Percentiles rank a stretch among this genome's conserved stretches.
Evolutionary conservation across 2,797 vertebrate genomes (phyloP).

Genomic region (Muraenolepis orangiensis): DNA sequence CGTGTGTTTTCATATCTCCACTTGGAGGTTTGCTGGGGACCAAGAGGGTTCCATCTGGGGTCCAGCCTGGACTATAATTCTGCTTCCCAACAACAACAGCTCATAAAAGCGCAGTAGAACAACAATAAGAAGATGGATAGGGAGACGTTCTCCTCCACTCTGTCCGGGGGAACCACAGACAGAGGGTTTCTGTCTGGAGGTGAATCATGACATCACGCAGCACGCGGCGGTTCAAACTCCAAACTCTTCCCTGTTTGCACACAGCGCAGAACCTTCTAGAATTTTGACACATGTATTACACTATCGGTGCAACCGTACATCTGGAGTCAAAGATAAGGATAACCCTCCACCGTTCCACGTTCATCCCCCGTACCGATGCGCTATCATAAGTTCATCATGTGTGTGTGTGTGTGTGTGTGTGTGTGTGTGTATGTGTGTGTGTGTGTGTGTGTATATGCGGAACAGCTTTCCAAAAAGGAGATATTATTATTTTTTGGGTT

Average conservation of each 20-base stretch:
- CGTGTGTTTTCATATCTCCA: too few species aligned
- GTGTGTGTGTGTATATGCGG: slow-evolving; percentile 43
- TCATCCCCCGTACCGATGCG: slow-evolving; percentile 62
- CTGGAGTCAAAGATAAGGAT: neutral
- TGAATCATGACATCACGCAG: too few species aligned
- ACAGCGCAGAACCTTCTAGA: slow-evolving; percentile 46
- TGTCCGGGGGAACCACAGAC: slow-evolving; percentile 7
- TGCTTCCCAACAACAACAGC: neutral
- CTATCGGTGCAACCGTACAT: neutral
- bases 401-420: slow-evolving; percentile 43
- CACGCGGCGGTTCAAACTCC: slow-evolving; percentile 42
- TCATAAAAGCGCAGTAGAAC: neutral
- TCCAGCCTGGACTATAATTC: slow-evolving; percentile 5
- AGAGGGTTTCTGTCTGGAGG: slow-evolving; percentile 48
- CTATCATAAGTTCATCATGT: slow-evolving; percentile 60
- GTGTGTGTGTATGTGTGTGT: slow-evolving; percentile 42
- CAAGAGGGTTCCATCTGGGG: too few species aligned
- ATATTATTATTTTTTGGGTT: slow-evolving; percentile 25
- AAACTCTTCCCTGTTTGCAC: slow-evolving; percentile 44
- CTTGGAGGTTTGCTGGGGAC: neutral
- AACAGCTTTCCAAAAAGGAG: slow-evolving; percentile 58
- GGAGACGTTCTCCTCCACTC: neutral
- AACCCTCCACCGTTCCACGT: slow-evolving; percentile 32
- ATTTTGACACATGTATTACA: slow-evolving; percentile 28
- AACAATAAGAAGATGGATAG: slow-evolving; percentile 1